phyloP scores from a whole-genome alignment of 2,888 invertebrate genomes.

The Balanococcus diminutus region DNA sequence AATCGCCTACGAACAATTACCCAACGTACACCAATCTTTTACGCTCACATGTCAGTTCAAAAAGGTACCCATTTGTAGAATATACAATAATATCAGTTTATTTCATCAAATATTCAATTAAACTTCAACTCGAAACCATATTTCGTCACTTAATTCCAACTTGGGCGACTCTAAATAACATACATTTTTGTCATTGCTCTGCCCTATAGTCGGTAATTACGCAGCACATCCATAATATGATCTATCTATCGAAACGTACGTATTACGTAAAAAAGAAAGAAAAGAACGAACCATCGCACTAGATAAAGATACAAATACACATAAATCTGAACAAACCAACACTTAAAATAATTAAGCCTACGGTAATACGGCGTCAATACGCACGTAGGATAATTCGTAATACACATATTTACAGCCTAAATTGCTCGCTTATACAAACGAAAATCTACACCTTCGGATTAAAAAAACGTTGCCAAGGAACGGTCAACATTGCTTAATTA shows the following conservation, averaged over 20 bases:
- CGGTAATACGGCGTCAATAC: neutral
- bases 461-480: neutral
- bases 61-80: neutral
- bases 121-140: neutral
- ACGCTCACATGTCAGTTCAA: no score
- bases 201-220: neutral
- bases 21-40: no score
- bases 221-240: neutral
- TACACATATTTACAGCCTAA: neutral
- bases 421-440: neutral
- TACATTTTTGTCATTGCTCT: conserved; percentile 10
- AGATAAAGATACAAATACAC: neutral
- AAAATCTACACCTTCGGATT: neutral
- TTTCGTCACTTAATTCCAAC: conserved; percentile 3
- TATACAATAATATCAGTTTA: neutral
- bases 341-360: conserved; percentile 10
- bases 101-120: neutral
- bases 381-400: neutral
- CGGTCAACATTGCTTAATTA: neutral
- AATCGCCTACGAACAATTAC: no score
- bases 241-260: neutral
- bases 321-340: neutral
- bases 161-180: neutral
- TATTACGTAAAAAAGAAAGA: neutral
- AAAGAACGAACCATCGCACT: neutral